Conservation (phyloP, 2,113 vertebrate genomes). For the Chloebia gouldiae region DNA sequence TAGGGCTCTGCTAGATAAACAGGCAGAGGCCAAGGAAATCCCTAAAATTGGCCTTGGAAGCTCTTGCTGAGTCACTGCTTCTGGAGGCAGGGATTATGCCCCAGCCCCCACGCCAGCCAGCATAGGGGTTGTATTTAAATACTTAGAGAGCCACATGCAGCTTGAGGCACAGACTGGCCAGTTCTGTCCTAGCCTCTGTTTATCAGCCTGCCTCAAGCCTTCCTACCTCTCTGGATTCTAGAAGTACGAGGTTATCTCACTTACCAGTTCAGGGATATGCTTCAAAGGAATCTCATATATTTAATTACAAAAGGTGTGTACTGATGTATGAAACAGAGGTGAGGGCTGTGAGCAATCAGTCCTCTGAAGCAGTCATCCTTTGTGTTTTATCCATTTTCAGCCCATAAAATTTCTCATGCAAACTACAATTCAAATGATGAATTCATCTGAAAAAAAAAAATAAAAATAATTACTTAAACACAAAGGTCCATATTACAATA, state of each 20-base stretch:
- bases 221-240: not conserved
- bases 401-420: not conserved
- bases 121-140: not conserved
- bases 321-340: not conserved
- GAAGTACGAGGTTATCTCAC: not conserved
- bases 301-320: not conserved
- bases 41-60: not conserved
- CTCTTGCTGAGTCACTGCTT: not conserved
- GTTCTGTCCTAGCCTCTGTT: not conserved
- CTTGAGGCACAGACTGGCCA: not conserved
- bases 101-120: not conserved
- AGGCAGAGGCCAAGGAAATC: not conserved
- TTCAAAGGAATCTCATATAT: not conserved
- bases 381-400: not conserved
- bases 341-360: not conserved
- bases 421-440: not conserved
- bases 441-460: not conserved
- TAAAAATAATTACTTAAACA: not conserved
- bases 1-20: not conserved
- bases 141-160: not conserved
- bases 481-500: not conserved
- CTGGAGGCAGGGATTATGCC: not conserved
- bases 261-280: not conserved
- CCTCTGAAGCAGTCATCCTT: not conserved
- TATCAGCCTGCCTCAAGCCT: not conserved